phyloP scores from a whole-genome alignment of 2,888 invertebrate genomes.

The Venustoraphidia nigricollis region DNA sequence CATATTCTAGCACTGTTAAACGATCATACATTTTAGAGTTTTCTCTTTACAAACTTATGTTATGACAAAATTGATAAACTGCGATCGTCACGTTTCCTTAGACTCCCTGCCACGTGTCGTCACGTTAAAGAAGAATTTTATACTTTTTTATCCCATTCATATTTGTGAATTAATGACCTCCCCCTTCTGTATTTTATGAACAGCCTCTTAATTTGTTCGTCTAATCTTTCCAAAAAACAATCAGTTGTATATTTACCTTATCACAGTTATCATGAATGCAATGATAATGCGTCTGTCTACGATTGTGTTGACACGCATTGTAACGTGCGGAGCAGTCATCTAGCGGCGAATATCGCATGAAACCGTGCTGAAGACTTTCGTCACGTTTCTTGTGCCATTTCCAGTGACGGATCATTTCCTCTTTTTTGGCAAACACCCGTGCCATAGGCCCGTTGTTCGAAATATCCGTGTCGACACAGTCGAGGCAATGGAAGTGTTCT shows the following conservation, averaged over 20 bases:
- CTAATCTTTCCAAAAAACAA: background rate
- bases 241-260: constrained; percentile 33
- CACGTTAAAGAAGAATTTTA: too few species aligned
- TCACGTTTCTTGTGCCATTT: constrained; percentile 99
- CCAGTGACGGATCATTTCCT: constrained; percentile 96
- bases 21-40: too few species aligned
- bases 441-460: constrained; percentile 20
- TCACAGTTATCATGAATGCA: constrained; percentile 88
- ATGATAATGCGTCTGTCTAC: constrained; percentile 93
- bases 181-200: too few species aligned
- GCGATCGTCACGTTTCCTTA: too few species aligned
- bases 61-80: too few species aligned
- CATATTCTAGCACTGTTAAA: too few species aligned
- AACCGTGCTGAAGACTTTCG: constrained; percentile 89
- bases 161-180: too few species aligned
- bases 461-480: constrained; percentile 48
- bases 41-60: too few species aligned
- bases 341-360: constrained; percentile 79
- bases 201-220: too few species aligned
- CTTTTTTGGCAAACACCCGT: constrained; percentile 91
- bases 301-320: constrained; percentile 76
- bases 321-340: constrained; percentile 88
- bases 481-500: constrained; percentile 89
- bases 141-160: too few species aligned
- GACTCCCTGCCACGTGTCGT: too few species aligned